A percentile compares a stretch with the other conserved stretches of the same genome.
phyloP scores from a whole-genome alignment of 2,113 vertebrate species.

The Saccopteryx leptura region DNA sequence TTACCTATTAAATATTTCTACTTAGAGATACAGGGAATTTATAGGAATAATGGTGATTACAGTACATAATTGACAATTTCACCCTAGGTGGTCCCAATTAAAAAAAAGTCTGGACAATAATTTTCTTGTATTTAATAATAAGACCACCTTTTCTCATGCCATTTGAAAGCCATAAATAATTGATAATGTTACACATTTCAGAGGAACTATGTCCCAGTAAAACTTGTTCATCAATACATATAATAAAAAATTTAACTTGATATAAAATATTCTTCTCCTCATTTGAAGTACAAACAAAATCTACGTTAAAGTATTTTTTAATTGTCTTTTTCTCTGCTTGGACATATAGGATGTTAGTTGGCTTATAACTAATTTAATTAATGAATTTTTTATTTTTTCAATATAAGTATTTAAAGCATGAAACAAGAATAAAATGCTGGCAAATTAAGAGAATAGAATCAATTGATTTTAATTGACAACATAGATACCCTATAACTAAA shows the following conservation, averaged over 20 bases:
- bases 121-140: neutral
- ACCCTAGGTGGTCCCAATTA: neutral
- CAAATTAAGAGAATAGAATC: neutral
- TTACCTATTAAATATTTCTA: conserved; percentile 3
- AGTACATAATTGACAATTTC: conserved; percentile 39
- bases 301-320: conserved; percentile 24
- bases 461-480: conserved; percentile 25
- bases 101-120: neutral
- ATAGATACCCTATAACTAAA: neutral
- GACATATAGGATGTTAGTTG: conserved; percentile 16
- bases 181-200: neutral
- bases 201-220: neutral
- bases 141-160: neutral
- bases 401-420: neutral
- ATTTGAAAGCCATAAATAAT: conserved; percentile 57
- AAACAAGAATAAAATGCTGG: neutral
- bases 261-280: neutral
- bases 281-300: conserved; percentile 13
- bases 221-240: neutral
- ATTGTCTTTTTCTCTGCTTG: conserved; percentile 38
- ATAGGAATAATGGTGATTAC: neutral
- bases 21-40: neutral
- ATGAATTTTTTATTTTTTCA: conserved; percentile 32
- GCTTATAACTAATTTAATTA: conserved; percentile 29
- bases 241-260: conserved; percentile 35